A percentile compares a stretch with the other conserved stretches of the same genome.
These are phyloP conservation scores for Trilocha varians DNA, from an alignment of 2,888 invertebrate genomes.

Conservation along the genomic window DNA sequence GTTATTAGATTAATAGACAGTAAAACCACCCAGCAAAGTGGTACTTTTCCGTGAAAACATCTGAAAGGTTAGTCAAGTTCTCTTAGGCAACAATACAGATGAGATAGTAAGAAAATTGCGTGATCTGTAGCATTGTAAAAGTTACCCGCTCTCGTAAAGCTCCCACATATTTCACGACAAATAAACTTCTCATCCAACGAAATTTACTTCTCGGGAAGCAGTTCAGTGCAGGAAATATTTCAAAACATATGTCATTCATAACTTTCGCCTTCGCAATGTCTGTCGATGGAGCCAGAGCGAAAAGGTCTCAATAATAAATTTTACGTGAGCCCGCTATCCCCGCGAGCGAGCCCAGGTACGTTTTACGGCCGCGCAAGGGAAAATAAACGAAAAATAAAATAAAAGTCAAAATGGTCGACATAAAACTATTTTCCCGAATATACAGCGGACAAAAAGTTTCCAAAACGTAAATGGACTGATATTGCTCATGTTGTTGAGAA, in stretches of 20 bases:
- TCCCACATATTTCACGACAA: conserved; percentile 72
- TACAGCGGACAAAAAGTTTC: conserved; percentile 46
- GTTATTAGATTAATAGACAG: too few relatives aligned
- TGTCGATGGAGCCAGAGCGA: conserved; percentile 69
- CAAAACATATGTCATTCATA: conserved; percentile 74
- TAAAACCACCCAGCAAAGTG: too few relatives aligned
- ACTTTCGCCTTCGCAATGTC: conserved; percentile 72
- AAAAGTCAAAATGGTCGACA: conserved; percentile 70
- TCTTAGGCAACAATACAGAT: conserved; percentile 34
- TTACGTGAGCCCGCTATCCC: conserved; percentile 69
- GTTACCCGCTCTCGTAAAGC: conserved; percentile 62
- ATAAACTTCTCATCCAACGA: conserved; percentile 70
- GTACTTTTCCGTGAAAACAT: background rate
- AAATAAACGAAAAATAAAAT: conserved; percentile 74
- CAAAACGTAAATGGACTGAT: conserved; percentile 35
- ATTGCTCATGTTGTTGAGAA: conserved; percentile 27
- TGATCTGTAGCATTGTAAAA: conserved; percentile 66
- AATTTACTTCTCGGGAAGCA: conserved; percentile 60
- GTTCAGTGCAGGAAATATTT: conserved; percentile 72
- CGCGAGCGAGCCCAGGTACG: conserved; percentile 67
- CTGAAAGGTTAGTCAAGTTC: background rate
- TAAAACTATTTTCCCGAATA: conserved; percentile 68
- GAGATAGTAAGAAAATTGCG: conserved; percentile 58
- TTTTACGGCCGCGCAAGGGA: conserved; percentile 70
- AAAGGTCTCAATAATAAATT: conserved; percentile 73